Percentiles rank a stretch among this genome's conserved stretches.
phyloP scores from a whole-genome alignment of 2,113 vertebrate species.

The Xiphorhynchus elegans region DNA sequence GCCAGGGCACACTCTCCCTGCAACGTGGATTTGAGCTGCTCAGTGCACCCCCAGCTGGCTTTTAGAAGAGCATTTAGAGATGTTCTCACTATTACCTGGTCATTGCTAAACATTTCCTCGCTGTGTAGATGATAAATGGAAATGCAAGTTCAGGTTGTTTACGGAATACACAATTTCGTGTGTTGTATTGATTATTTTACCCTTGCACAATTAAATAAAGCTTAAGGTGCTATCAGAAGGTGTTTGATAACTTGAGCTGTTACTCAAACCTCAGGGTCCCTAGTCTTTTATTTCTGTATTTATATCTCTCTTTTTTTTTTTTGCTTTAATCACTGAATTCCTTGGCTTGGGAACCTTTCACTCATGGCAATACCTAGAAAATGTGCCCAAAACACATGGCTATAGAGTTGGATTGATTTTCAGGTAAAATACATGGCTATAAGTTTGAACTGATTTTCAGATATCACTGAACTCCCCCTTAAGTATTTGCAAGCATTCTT shows the following conservation, averaged over 20 bases:
- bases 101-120: background rate
- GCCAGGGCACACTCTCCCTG: background rate
- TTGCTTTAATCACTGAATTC: background rate
- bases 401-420: background rate
- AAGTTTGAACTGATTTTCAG: background rate
- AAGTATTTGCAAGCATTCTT: background rate
- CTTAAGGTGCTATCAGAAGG: background rate
- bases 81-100: background rate
- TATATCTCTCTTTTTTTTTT: background rate
- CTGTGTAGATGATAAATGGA: background rate
- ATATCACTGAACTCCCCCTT: background rate
- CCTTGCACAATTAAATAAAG: background rate
- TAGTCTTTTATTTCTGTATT: background rate
- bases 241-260: background rate
- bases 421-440: background rate
- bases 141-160: background rate
- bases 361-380: background rate
- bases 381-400: background rate
- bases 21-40: background rate
- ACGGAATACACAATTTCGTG: background rate
- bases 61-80: background rate
- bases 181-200: background rate
- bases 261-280: background rate
- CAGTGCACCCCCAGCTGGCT: background rate
- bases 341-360: background rate